These are phyloP conservation scores for Pipistrellus pygmaeus DNA, from an alignment of 2,797 vertebrate genomes.

Conservation along the genomic window DNA sequence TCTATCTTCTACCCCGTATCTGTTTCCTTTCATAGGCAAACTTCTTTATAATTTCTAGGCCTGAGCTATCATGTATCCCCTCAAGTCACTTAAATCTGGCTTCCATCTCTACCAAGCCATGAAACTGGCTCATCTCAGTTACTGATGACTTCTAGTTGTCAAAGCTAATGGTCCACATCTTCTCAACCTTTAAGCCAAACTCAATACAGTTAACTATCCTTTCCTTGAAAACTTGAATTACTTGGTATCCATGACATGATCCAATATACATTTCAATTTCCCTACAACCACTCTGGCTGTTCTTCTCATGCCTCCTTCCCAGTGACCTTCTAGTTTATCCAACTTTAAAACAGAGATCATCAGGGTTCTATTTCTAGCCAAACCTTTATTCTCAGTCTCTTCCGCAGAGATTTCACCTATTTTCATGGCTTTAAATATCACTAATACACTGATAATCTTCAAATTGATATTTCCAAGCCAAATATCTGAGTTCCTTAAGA, in stretches of 20 bases:
- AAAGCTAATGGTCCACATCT: background rate
- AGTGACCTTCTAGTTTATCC: background rate
- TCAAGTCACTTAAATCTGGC: constrained; percentile 15
- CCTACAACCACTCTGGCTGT: background rate
- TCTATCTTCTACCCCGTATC: background rate
- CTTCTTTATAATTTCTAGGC: constrained; percentile 21
- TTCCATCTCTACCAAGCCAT: background rate
- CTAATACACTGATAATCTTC: constrained; percentile 8
- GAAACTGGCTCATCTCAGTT: background rate
- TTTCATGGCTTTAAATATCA: constrained; percentile 28
- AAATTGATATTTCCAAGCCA: constrained; percentile 27
- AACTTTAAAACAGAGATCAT: constrained; percentile 1
- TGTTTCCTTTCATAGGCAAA: background rate
- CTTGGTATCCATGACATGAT: background rate
- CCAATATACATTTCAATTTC: background rate
- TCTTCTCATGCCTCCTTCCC: background rate
- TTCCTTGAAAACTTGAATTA: background rate
- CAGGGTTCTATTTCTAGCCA: background rate
- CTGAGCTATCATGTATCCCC: background rate
- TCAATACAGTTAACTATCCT: background rate
- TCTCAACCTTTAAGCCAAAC: constrained; percentile 16
- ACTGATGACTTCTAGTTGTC: background rate
- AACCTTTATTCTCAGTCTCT: background rate
- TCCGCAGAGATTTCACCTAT: constrained; percentile 43
- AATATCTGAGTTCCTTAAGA: background rate